Base-by-base conservation (phyloP, 2,113 vertebrate genomes). In the Ornithorhynchus anatinus region DNA sequence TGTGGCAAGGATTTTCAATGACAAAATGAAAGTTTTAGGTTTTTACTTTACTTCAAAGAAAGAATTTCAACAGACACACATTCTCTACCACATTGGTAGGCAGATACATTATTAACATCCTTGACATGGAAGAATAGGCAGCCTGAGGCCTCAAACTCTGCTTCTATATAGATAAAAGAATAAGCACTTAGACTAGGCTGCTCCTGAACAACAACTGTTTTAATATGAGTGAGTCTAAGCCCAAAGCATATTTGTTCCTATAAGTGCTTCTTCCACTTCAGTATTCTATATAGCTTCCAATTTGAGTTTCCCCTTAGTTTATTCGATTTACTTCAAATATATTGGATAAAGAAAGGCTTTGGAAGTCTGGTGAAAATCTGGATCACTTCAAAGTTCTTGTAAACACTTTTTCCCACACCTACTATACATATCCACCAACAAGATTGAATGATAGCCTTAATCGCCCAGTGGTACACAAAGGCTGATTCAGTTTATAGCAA, bases 101-200 rank as follows among this genome's bases (percentile, higher is more conserved):
- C 64, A 84, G 80, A 72, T 59, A 68, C 44, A 77, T 82, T 84
- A 86, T 87, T 90, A 90, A 51, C 77, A 86, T 86, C 66, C 84
- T 84, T 90, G 73, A 84, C 76, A 84, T 73, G 57, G 1, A 86
- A 75, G 62, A 88, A 82, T 72, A 70, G 58, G 77, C 58, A 86
- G 25, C 80, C 72, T 6, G 16, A 85, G 75, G 71, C 63, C 36
- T 59, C 50, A 56, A 69, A 76, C 78, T 83, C 86, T 86, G 10
- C 17, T 32, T 69, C 58, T 80, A 36, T 77, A 15, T 11, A 86
- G 54, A 77, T 86, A 69, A 89, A 90, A 87, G 50, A 61, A 27
- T 23, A 85, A 59, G 31, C n/a, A 67, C 36, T 77, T 72, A 66
- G 57, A 54, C 25, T 59, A n/a, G n/a, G n/a, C 14, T 68, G 29